Percentiles rank a stretch among this genome's conserved stretches.
These are phyloP conservation scores for Anthoscopus minutus DNA, from an alignment of 2,113 vertebrate species.

Conservation along the genomic window DNA sequence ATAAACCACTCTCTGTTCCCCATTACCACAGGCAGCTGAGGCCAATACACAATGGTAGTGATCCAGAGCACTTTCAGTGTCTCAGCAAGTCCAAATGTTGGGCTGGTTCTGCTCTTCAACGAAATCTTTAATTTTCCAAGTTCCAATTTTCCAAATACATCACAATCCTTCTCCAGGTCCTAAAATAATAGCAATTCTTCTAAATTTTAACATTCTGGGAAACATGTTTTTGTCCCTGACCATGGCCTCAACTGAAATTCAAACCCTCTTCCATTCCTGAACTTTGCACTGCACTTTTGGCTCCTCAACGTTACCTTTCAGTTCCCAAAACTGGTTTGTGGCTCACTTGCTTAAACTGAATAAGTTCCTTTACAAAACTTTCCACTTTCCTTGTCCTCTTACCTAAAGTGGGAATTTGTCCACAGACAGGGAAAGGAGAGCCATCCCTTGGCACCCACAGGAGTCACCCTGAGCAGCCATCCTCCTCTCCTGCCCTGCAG, in stretches of 20 bases:
- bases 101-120: not conserved
- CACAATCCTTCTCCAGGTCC: not conserved
- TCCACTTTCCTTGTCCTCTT: not conserved
- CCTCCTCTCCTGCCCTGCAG: not conserved
- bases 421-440: not conserved
- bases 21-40: not conserved
- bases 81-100: not conserved
- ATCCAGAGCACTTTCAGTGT: not conserved
- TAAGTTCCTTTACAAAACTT: not conserved
- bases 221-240: not conserved
- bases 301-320: not conserved
- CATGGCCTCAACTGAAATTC: not conserved
- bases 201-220: not conserved
- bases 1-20: not conserved
- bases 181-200: not conserved
- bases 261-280: not conserved
- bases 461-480: accelerated
- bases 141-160: not conserved
- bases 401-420: not conserved
- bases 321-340: not conserved
- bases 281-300: not conserved
- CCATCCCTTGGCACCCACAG: not conserved
- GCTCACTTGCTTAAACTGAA: not conserved
- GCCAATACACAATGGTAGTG: not conserved
- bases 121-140: not conserved